phyloP scores from a whole-genome alignment of 1,140 invertebrate species.

The Danaus melanippus region DNA sequence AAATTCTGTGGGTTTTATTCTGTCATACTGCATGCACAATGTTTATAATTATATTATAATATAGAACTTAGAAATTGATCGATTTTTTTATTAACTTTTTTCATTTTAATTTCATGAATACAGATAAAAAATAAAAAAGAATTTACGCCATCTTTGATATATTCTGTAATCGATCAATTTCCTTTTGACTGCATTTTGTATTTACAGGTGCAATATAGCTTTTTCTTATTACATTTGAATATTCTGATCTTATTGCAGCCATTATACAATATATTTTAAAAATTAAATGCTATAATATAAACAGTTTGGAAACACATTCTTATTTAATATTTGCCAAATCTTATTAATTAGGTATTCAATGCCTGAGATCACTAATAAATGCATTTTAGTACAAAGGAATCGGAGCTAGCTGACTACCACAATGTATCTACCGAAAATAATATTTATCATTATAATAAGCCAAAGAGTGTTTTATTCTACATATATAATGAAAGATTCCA shows the following conservation, averaged over 20 bases:
- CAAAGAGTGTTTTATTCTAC: conserved; percentile 8
- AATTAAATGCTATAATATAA: conserved; percentile 16
- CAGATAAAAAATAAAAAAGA: neutral
- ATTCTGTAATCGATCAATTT: conserved; percentile 4
- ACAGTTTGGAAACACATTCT: conserved; percentile 19
- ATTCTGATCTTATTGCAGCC: neutral
- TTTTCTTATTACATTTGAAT: neutral
- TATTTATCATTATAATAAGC: conserved; percentile 1
- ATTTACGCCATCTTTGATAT: neutral
- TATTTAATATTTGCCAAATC: conserved; percentile 34
- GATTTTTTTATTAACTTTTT: too few relatives aligned
- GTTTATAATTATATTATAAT: too few relatives aligned
- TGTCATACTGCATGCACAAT: too few relatives aligned
- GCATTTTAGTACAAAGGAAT: conserved; percentile 51
- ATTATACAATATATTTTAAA: conserved; percentile 9
- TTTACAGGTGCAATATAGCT: conserved; percentile 8
- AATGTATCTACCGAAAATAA: too few relatives aligned
- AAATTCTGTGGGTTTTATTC: too few relatives aligned
- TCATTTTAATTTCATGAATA: too few relatives aligned
- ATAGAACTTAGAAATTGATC: too few relatives aligned
- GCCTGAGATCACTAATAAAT: conserved; percentile 68
- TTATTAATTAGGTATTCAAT: conserved; percentile 33
- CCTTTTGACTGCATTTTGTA: conserved; percentile 9
- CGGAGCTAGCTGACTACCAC: conserved; percentile 24
- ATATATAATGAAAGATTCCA: conserved; percentile 3